These are phyloP conservation scores for Trichogramma pretiosum DNA, from an alignment of 1,140 invertebrate genomes.

Conservation along the genomic window DNA sequence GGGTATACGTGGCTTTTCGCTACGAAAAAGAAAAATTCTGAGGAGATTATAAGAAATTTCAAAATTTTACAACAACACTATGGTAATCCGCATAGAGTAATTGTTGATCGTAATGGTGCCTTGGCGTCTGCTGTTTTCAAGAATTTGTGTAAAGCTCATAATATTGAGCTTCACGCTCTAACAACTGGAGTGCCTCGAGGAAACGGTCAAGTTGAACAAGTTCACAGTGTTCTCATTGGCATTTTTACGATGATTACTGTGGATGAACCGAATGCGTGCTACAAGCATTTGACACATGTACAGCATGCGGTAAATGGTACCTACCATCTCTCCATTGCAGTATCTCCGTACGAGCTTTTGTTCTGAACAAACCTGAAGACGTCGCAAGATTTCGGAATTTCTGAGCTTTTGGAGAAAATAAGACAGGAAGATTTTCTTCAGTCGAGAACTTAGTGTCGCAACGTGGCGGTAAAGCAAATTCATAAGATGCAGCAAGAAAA, in stretches of 20 bases:
- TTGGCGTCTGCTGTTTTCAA: constrained; percentile 25
- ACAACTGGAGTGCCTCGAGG: constrained; percentile 27
- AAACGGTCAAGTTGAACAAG: constrained; percentile 29
- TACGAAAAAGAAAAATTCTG: constrained; percentile 19
- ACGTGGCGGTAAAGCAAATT: constrained; percentile 13
- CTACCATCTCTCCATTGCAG: constrained; percentile 13
- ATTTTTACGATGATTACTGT: constrained; percentile 22
- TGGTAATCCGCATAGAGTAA: constrained; percentile 30
- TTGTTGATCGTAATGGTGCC: constrained; percentile 27
- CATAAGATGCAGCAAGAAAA: constrained; percentile 6
- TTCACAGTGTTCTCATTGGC: constrained; percentile 22
- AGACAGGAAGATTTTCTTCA: too few species aligned
- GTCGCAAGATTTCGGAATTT: too few species aligned
- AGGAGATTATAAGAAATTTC: constrained; percentile 19
- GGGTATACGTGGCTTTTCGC: constrained; percentile 29
- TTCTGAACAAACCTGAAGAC: constrained; percentile 7
- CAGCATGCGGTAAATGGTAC: constrained; percentile 28
- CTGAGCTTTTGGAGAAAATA: too few species aligned
- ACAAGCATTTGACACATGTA: constrained; percentile 25
- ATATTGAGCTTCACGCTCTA: constrained; percentile 26
- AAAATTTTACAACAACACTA: constrained; percentile 24
- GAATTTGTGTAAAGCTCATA: constrained; percentile 24
- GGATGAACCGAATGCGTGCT: constrained; percentile 29
- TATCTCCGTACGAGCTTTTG: constrained; percentile 14
- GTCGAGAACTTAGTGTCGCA: too few species aligned